Conservation (phyloP, 1,140 invertebrate species). For the Papilio dardanus region DNA sequence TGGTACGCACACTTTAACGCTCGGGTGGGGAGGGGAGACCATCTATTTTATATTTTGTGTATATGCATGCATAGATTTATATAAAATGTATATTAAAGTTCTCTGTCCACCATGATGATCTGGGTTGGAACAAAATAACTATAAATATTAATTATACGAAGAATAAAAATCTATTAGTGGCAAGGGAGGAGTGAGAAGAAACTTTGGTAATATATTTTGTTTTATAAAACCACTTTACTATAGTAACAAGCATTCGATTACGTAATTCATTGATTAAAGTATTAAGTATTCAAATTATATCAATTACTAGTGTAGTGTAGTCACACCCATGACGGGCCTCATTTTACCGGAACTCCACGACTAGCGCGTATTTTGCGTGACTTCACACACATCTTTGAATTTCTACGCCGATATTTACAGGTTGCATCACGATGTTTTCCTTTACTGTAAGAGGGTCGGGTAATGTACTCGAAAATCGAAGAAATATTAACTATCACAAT, state of each 20-base stretch:
- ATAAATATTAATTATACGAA: not conserved
- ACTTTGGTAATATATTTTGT: not conserved
- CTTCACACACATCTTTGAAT: too few species aligned
- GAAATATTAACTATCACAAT: not conserved
- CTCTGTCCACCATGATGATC: constrained; percentile 22
- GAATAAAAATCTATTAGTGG: not conserved
- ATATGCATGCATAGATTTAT: constrained; percentile 3
- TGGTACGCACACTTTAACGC: constrained; percentile 46
- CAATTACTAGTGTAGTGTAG: too few species aligned
- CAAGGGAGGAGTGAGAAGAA: not conserved
- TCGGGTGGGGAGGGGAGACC: constrained; percentile 3
- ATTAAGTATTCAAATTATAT: too few species aligned
- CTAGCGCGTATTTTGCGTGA: too few species aligned
- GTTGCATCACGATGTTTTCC: too few species aligned
- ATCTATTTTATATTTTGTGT: constrained; percentile 23
- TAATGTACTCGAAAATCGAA: too few species aligned
- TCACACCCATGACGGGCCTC: too few species aligned
- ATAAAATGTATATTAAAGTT: constrained; percentile 18
- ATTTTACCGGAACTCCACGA: too few species aligned
- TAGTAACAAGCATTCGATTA: not conserved
- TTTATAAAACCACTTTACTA: not conserved
- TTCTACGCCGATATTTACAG: too few species aligned
- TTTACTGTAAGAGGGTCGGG: too few species aligned
- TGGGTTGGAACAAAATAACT: not conserved
- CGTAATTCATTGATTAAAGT: not conserved